Conservation (phyloP, 2,113 vertebrate genomes). For the Sciurus niger region DNA sequence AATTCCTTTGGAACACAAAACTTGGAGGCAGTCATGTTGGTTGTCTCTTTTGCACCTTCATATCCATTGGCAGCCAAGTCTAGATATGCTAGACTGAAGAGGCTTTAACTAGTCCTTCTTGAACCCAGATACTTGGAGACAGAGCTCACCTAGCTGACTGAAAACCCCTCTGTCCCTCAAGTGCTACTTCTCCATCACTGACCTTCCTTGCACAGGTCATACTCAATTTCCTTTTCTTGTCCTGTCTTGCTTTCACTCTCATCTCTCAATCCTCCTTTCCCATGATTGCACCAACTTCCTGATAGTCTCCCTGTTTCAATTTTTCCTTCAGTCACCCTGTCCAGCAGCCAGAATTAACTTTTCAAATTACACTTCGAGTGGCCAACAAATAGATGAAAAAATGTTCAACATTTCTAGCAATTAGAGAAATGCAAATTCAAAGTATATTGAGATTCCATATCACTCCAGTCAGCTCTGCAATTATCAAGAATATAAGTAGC, state of each 20-base stretch:
- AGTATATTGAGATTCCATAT: too few species aligned
- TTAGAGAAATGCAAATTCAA: too few species aligned
- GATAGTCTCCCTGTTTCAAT: neutral
- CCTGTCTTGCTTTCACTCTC: neutral
- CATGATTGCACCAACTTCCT: neutral
- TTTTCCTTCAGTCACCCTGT: neutral
- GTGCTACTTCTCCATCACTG: neutral
- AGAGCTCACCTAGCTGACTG: neutral
- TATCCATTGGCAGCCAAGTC: neutral
- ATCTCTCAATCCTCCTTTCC: neutral
- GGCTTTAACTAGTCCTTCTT: neutral
- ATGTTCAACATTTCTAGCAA: too few species aligned
- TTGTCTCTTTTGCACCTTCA: neutral
- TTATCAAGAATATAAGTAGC: too few species aligned
- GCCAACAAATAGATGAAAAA: too few species aligned
- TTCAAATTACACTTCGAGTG: neutral
- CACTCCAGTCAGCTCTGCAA: too few species aligned
- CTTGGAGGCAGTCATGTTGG: neutral
- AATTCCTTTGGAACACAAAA: neutral
- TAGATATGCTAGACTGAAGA: neutral
- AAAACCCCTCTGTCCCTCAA: neutral
- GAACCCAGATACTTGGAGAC: neutral
- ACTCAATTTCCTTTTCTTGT: neutral
- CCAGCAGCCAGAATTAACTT: slow-evolving; percentile 41
- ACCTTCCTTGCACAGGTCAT: neutral